Conservation (phyloP, 1,140 invertebrate species). For the Drosophila ironensis region DNA sequence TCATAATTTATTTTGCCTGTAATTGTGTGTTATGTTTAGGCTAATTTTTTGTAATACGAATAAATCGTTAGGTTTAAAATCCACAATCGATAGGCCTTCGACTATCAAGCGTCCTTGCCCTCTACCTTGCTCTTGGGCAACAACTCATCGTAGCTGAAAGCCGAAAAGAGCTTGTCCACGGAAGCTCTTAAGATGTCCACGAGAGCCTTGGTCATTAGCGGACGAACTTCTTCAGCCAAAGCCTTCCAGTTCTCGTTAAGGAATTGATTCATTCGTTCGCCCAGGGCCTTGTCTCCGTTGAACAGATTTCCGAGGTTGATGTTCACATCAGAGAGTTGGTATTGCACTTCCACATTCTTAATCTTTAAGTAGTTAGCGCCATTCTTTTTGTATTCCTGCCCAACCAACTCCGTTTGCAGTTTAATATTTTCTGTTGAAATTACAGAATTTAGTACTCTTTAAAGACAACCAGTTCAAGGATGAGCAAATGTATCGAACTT, state of each 20-base stretch:
- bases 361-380: slow-evolving; percentile 83
- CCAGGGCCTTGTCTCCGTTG: slow-evolving; percentile 86
- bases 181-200: slow-evolving; percentile 84
- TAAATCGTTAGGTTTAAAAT: slow-evolving; percentile 34
- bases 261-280: slow-evolving; percentile 85
- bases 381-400: slow-evolving; percentile 83
- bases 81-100: neutral
- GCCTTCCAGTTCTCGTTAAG: slow-evolving; percentile 85
- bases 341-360: slow-evolving; percentile 85
- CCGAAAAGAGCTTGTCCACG: slow-evolving; percentile 82
- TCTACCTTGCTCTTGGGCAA: slow-evolving; percentile 40
- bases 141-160: slow-evolving; percentile 72
- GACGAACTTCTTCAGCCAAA: slow-evolving; percentile 84
- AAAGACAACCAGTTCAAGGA: neutral
- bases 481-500: slow-evolving; percentile 71
- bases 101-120: neutral
- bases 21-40: slow-evolving; percentile 34
- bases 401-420: slow-evolving; percentile 84
- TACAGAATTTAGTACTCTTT: neutral
- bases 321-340: slow-evolving; percentile 84
- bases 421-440: slow-evolving; percentile 85
- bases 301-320: slow-evolving; percentile 87
- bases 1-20: slow-evolving; percentile 58
- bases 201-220: slow-evolving; percentile 83
- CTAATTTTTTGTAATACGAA: slow-evolving; percentile 35